Evolutionary conservation across 2,888 invertebrate species (phyloP).

Genomic region (Campoplex capitator): DNA sequence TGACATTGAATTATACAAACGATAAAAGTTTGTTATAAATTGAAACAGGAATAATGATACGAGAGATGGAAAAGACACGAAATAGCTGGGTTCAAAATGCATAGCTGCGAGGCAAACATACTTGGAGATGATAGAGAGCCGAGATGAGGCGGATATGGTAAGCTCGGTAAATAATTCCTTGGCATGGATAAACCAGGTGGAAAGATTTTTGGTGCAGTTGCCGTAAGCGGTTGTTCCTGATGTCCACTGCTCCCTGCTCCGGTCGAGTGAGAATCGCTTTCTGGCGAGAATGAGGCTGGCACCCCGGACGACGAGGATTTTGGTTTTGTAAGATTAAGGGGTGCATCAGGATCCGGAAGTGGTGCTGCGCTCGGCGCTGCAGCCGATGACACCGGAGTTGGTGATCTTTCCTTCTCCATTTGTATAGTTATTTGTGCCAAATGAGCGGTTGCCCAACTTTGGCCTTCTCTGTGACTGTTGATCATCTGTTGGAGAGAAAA

Average conservation of each 20-base stretch:
- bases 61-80: neutral
- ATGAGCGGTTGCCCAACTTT: slow-evolving; percentile 90
- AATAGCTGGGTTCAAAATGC: neutral
- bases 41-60: neutral
- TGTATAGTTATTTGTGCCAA: slow-evolving; percentile 89
- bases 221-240: slow-evolving; percentile 86
- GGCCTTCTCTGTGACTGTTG: slow-evolving; percentile 85
- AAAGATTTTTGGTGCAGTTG: slow-evolving; percentile 87
- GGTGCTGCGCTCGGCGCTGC: slow-evolving; percentile 82
- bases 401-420: slow-evolving; percentile 82
- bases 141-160: slow-evolving; percentile 87
- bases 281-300: slow-evolving; percentile 83
- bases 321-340: slow-evolving; percentile 95
- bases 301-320: slow-evolving; percentile 86
- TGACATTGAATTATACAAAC: neutral
- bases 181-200: slow-evolving; percentile 88
- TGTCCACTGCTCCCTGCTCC: slow-evolving; percentile 82
- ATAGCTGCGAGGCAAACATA: slow-evolving; percentile 71
- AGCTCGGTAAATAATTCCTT: slow-evolving; percentile 86
- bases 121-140: slow-evolving; percentile 84
- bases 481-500: slow-evolving; percentile 85
- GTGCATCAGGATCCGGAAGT: slow-evolving; percentile 90
- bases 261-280: slow-evolving; percentile 85
- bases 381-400: slow-evolving; percentile 81
- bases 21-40: neutral